phyloP scores from a whole-genome alignment of 2,113 vertebrate species.

The Regulus satrapa region DNA sequence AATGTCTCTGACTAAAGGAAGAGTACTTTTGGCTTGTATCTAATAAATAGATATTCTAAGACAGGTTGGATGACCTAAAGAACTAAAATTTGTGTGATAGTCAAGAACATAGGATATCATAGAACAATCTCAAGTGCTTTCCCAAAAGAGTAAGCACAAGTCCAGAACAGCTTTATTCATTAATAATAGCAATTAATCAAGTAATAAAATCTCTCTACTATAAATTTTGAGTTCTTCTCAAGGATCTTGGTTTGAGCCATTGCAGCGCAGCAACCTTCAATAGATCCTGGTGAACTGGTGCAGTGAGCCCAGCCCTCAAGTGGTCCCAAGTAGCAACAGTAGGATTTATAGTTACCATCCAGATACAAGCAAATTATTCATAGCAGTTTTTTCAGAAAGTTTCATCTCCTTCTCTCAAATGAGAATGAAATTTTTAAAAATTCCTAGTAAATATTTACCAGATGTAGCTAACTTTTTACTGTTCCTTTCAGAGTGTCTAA shows the following conservation, averaged over 20 bases:
- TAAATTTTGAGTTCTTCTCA: background rate
- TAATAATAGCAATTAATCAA: background rate
- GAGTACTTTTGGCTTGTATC: background rate
- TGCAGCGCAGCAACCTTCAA: background rate
- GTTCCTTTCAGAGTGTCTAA: background rate
- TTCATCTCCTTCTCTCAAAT: background rate
- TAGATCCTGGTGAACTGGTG: background rate
- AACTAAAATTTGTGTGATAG: background rate
- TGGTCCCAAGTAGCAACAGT: accelerated
- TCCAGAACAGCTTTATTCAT: background rate
- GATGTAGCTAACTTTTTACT: background rate
- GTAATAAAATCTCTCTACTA: background rate
- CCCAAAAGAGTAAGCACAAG: background rate
- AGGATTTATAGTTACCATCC: background rate
- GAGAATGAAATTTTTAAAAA: background rate
- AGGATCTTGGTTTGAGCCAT: background rate
- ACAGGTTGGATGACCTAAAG: background rate
- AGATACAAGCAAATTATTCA: background rate
- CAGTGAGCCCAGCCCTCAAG: background rate
- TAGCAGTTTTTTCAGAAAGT: background rate
- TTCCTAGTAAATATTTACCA: background rate
- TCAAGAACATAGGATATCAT: background rate
- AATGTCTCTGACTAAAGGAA: background rate
- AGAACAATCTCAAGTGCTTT: background rate
- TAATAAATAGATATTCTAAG: background rate